These are phyloP conservation scores for Sthenelais limicola DNA, from an alignment of 2,888 invertebrate species.

Conservation along the genomic window DNA sequence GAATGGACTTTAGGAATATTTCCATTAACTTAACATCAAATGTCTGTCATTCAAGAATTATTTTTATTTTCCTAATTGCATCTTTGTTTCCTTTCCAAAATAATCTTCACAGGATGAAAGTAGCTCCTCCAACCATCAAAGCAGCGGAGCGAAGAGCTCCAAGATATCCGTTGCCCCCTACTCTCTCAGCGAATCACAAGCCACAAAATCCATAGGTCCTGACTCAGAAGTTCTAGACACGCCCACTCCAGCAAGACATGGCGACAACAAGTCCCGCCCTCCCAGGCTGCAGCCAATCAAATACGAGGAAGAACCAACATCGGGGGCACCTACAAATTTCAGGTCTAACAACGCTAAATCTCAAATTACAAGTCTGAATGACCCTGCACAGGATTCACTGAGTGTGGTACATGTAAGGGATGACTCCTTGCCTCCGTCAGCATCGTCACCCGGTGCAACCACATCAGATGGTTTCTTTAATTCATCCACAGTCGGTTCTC, in stretches of 20 bases:
- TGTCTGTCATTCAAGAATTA: background rate
- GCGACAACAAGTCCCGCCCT: too few relatives aligned
- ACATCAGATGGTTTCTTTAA: background rate
- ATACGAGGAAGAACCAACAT: conserved; percentile 16
- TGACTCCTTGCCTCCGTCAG: background rate
- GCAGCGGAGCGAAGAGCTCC: background rate
- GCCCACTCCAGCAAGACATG: too few relatives aligned
- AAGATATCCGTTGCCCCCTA: conserved; percentile 10
- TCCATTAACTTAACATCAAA: background rate
- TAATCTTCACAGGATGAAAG: background rate
- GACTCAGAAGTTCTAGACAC: background rate
- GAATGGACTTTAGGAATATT: background rate
- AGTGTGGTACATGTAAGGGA: conserved; percentile 4
- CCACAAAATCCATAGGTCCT: too few relatives aligned
- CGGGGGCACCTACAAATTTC: background rate
- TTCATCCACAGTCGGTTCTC: background rate
- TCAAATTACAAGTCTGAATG: too few relatives aligned
- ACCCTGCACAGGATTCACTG: background rate
- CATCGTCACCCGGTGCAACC: background rate
- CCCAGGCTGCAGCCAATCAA: background rate
- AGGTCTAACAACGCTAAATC: too few relatives aligned
- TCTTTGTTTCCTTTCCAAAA: background rate
- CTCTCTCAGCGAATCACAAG: background rate
- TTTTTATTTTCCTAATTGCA: background rate
- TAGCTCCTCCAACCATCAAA: background rate